Evolutionary conservation across 2,797 vertebrate genomes (phyloP), one percentile per base, ranked within the genome.

Genomic region (Neoniphon sammara): DNA sequence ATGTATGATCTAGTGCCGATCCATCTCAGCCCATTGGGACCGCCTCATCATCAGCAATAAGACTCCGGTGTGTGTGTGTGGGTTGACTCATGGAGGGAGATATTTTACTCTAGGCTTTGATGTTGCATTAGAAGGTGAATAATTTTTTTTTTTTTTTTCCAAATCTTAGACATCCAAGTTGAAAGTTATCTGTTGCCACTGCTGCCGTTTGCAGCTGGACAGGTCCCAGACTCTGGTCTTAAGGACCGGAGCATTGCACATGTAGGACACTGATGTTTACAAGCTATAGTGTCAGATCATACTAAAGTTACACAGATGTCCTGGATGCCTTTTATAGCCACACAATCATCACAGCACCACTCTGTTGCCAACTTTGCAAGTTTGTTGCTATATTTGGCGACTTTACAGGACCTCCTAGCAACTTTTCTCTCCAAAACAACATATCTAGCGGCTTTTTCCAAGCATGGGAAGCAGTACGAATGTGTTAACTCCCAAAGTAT

Each of bases 1-100:
- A 59, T 71, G 74, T 80, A 64, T 78, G 73, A 86, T 82, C 74
- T 69, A 74, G 56, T 55, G 60, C 59, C 64, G 54, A 74, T 84
- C 70, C 60, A 69, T 69, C 64, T 70, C 73, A 66, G 66, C 66
- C 80, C 73, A 58, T 9, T 54, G 67, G 69, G 77, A 75, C 44
- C 49, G 54, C 44, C 72, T 75, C 50, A 63, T 82, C 71, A 70
- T 21, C 42, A 14, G 46, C 71, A 62, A 54, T 62, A 68, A 52
- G 66, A 21, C 64, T 70, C 61, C 61, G 60, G 36, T 25, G 76
- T 63, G 71, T n/a, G 15, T 27, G 25, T 27, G 36, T 6, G 21
- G 44, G 66, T 10, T 17, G 66, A 58, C 47, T 52, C 59, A 71
- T 21, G 30, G 47, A 60, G 66, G 52, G 54, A 46, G 54, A 69